Percentiles rank a stretch among this genome's conserved stretches.
Evolutionary conservation across 2,888 invertebrate genomes (phyloP).

Genomic region (Pandemis cinnamomeana): DNA sequence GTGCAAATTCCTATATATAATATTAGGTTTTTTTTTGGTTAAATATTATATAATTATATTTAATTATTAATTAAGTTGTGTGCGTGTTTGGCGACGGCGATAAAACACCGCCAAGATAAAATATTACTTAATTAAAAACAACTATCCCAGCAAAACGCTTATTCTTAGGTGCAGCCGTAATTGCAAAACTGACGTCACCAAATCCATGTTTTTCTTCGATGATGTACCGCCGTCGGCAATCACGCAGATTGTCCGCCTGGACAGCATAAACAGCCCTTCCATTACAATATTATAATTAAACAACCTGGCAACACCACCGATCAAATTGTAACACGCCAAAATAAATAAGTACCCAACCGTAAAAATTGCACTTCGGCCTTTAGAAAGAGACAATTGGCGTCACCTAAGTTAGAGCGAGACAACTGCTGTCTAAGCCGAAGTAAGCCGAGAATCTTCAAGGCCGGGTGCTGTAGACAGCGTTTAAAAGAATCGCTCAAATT

Average conservation of each 20-base stretch:
- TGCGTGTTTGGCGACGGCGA: slow-evolving; percentile 2
- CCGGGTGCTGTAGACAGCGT: too few species aligned
- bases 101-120: background rate
- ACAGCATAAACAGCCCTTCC: background rate
- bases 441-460: too few species aligned
- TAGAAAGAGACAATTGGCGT: too few species aligned
- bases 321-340: background rate
- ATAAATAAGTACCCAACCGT: too few species aligned
- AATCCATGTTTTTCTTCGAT: background rate
- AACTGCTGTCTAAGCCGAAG: too few species aligned
- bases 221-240: background rate
- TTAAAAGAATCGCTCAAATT: too few species aligned
- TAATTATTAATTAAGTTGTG: background rate
- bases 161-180: background rate
- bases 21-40: slow-evolving; percentile 32
- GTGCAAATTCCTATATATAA: slow-evolving; percentile 29
- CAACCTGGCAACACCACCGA: background rate
- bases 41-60: background rate
- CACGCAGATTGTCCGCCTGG: background rate
- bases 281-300: background rate
- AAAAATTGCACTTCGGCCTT: too few species aligned
- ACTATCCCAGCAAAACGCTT: background rate
- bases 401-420: too few species aligned
- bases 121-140: background rate
- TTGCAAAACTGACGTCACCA: background rate